Conservation (phyloP, 2,888 invertebrate genomes). For the Scotopteryx bipunctaria region DNA sequence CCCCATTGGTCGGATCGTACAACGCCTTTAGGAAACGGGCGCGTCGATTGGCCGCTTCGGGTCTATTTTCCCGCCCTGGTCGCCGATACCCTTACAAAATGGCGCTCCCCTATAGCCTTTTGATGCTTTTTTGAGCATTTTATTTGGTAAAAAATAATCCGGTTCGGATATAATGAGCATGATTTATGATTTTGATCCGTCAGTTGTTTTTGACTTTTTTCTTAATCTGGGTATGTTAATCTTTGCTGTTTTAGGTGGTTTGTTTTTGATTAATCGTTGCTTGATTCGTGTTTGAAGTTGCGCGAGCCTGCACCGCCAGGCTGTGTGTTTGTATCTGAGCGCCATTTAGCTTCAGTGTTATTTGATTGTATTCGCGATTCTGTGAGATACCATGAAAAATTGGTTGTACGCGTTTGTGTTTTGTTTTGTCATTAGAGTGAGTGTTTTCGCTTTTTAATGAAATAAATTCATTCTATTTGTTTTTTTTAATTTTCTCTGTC, state of each 20-base stretch:
- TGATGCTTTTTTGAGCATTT: constrained; percentile 81
- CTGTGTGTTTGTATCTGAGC: constrained; percentile 20
- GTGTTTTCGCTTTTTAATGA: too few relatives aligned
- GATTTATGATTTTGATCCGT: constrained; percentile 81
- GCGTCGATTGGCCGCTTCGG: constrained; percentile 58
- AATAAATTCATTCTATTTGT: too few relatives aligned
- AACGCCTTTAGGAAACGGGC: constrained; percentile 68
- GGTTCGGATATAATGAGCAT: constrained; percentile 82
- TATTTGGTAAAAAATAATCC: constrained; percentile 81
- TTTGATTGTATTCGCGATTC: constrained; percentile 27
- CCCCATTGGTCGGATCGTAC: constrained; percentile 59
- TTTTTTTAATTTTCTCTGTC: neutral
- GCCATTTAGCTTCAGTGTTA: constrained; percentile 33
- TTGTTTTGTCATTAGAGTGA: neutral
- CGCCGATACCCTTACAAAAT: constrained; percentile 76
- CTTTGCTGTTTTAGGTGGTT: constrained; percentile 69
- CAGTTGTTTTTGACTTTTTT: constrained; percentile 63
- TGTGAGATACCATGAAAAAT: constrained; percentile 19
- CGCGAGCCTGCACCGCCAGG: too few relatives aligned
- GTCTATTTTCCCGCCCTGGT: constrained; percentile 73
- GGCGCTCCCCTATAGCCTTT: constrained; percentile 80
- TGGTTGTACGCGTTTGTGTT: constrained; percentile 13
- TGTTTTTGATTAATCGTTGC: constrained; percentile 70
- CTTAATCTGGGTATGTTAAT: constrained; percentile 78
- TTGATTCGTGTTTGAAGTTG: constrained; percentile 58